These are phyloP conservation scores for Poicephalus meyeri DNA, from an alignment of 2,113 vertebrate genomes.

Conservation along the genomic window DNA sequence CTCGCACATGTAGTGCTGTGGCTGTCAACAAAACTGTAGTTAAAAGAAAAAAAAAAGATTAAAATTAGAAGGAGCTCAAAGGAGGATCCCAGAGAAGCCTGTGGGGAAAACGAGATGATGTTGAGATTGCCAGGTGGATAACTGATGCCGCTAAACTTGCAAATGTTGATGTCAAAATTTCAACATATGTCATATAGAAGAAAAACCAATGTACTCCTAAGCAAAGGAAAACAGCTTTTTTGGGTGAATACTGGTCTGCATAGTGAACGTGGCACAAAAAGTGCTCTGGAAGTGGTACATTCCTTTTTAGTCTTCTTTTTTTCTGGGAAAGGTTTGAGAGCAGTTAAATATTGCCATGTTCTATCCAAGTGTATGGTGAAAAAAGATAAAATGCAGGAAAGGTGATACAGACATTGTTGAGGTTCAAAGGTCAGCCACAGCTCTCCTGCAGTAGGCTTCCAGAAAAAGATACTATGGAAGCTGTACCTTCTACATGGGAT, in stretches of 20 bases:
- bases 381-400: background rate
- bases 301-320: background rate
- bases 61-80: background rate
- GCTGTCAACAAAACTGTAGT: background rate
- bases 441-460: background rate
- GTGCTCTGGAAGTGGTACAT: background rate
- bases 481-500: background rate
- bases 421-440: background rate
- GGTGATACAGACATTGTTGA: background rate
- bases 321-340: background rate
- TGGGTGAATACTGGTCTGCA: background rate
- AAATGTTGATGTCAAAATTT: background rate
- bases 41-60: background rate
- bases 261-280: background rate
- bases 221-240: background rate
- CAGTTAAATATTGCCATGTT: background rate
- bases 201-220: background rate
- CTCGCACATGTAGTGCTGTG: fast-evolving
- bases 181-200: background rate
- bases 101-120: background rate
- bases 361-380: background rate
- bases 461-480: background rate
- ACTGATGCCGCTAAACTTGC: background rate
- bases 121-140: background rate
- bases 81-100: background rate